phyloP scores from a whole-genome alignment of 53 echinoderm and acorn worm species.

The Actinopyga echinites region DNA sequence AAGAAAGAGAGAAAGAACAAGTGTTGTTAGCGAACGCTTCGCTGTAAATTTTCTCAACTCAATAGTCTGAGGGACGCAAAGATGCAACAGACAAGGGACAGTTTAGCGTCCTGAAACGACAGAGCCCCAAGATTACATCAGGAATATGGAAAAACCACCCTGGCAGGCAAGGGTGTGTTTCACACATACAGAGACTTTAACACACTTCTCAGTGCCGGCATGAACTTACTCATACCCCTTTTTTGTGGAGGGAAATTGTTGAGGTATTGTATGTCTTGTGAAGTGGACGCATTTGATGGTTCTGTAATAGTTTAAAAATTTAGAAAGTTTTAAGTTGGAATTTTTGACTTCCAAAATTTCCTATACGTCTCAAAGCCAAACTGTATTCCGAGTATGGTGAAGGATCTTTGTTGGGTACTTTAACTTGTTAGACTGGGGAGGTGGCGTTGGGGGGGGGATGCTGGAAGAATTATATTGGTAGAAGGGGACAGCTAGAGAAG shows the following conservation, averaged over 20 bases:
- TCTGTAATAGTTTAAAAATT: background rate
- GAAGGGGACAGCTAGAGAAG: background rate
- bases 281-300: background rate
- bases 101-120: too few relatives aligned
- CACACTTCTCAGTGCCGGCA: too few relatives aligned
- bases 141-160: too few relatives aligned
- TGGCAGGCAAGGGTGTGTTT: too few relatives aligned
- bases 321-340: slow-evolving; percentile 5
- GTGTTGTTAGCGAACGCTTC: slow-evolving; percentile 38
- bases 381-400: background rate
- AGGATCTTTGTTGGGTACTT: background rate
- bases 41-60: too few relatives aligned
- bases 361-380: slow-evolving; percentile 4
- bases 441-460: background rate
- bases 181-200: too few relatives aligned
- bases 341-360: background rate
- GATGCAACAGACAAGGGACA: too few relatives aligned
- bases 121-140: too few relatives aligned
- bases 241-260: background rate
- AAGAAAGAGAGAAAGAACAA: slow-evolving; percentile 64
- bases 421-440: too few relatives aligned
- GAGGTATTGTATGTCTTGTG: background rate
- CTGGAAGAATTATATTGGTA: background rate
- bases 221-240: too few relatives aligned
- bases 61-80: too few relatives aligned